These are phyloP conservation scores for Dexiosoma caninum DNA, from an alignment of 2,888 invertebrate species.

Conservation along the genomic window DNA sequence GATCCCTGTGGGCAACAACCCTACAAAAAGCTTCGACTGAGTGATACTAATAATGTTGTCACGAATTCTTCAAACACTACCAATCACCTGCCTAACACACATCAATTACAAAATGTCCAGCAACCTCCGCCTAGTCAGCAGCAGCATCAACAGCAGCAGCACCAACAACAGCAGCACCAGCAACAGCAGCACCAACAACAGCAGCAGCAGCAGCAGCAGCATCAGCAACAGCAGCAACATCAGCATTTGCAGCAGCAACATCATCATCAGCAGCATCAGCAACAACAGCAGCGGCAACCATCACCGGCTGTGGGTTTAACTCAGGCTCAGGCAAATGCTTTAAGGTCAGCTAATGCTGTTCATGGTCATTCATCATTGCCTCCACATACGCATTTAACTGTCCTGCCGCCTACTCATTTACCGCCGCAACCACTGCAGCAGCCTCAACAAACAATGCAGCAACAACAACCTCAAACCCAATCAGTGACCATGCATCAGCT, in stretches of 20 bases:
- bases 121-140: conserved; percentile 80
- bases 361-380: conserved; percentile 56
- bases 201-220: conserved; percentile 54
- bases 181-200: conserved; percentile 55
- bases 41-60: conserved; percentile 69
- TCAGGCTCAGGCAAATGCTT: conserved; percentile 53
- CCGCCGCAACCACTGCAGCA: conserved; percentile 63
- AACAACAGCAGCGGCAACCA: conserved; percentile 45
- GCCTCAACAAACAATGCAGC: conserved; percentile 58
- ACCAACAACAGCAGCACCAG: too few species aligned
- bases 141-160: conserved; percentile 56
- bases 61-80: conserved; percentile 63
- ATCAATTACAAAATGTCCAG: conserved; percentile 73
- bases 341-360: conserved; percentile 40
- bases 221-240: conserved; percentile 66
- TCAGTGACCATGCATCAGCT: conserved; percentile 78
- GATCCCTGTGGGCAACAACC: conserved; percentile 77
- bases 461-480: conserved; percentile 64
- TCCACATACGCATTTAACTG: conserved; percentile 60
- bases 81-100: conserved; percentile 78
- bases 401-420: conserved; percentile 61
- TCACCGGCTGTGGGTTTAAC: conserved; percentile 49
- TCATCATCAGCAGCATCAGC: conserved; percentile 60
- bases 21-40: conserved; percentile 74
- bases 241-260: conserved; percentile 67